phyloP scores from a whole-genome alignment of 2,888 invertebrate species.

The Penaeus monodon region DNA sequence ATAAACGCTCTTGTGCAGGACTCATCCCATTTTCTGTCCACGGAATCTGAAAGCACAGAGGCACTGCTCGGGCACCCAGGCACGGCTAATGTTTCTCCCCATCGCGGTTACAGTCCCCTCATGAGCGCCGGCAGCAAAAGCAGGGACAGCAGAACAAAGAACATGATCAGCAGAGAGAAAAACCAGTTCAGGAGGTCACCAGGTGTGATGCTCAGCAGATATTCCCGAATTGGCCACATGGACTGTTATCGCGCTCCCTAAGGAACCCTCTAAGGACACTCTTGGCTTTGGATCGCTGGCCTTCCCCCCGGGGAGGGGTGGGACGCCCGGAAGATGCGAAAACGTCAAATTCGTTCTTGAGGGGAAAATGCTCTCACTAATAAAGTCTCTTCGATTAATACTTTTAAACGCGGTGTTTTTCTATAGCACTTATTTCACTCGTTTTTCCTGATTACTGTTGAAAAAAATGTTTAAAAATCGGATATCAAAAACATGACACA shows the following conservation, averaged over 20 bases:
- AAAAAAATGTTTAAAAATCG: no score
- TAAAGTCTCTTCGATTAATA: no score
- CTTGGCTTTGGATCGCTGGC: background rate
- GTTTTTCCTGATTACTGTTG: no score
- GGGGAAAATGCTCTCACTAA: no score
- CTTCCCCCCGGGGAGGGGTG: background rate
- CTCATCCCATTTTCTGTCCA: background rate
- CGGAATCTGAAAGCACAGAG: background rate
- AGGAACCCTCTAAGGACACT: no score
- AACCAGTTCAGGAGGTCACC: constrained; percentile 41
- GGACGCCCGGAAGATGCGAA: no score
- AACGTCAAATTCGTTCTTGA: no score
- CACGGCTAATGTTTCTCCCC: background rate
- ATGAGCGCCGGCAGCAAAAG: constrained; percentile 38
- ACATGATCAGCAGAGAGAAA: constrained; percentile 39
- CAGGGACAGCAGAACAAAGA: constrained; percentile 36
- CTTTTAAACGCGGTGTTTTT: no score
- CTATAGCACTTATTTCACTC: no score
- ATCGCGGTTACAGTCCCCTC: constrained; percentile 28
- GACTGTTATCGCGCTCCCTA: background rate
- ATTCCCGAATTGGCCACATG: constrained; percentile 25
- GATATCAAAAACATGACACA: no score
- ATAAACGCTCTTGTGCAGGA: no score
- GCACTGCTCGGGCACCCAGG: background rate
- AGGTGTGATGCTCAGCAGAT: constrained; percentile 14